Percentiles rank a stretch among this genome's conserved stretches.
Evolutionary conservation across 2,888 invertebrate genomes (phyloP).

Genomic region (Mesodorylaimus sp.): DNA sequence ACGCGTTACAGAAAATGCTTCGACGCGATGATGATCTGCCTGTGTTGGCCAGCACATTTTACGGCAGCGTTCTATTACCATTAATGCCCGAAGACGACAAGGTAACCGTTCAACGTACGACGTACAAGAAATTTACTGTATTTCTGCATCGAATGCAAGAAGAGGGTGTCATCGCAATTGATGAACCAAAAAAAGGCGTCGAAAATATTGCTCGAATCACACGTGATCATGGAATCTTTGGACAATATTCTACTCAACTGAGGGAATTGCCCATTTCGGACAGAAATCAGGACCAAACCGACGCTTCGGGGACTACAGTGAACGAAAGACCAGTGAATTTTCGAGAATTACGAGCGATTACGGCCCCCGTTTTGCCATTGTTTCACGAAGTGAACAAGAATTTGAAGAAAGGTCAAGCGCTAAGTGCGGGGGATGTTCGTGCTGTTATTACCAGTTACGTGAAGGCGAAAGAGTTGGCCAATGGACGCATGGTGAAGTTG

Average conservation of each 20-base stretch:
- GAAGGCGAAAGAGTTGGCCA: not conserved
- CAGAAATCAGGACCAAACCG: too few relatives aligned
- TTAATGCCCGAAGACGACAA: not conserved
- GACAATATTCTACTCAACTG: too few relatives aligned
- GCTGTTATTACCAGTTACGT: not conserved
- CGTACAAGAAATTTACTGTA: conserved; percentile 1
- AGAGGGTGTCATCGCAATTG: not conserved
- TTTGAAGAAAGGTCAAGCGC: not conserved
- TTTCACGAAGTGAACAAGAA: not conserved
- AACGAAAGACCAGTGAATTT: too few relatives aligned
- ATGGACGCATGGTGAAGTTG: not conserved
- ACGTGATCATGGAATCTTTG: not conserved
- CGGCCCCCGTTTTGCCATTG: not conserved
- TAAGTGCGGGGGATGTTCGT: not conserved
- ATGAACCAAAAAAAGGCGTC: not conserved
- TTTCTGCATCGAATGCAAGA: not conserved
- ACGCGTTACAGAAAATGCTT: not conserved
- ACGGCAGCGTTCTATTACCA: not conserved
- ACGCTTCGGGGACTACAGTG: too few relatives aligned
- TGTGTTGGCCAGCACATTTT: conserved; percentile 1
- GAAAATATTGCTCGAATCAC: not conserved
- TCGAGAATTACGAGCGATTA: not conserved
- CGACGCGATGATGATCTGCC: not conserved
- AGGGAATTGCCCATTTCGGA: too few relatives aligned
- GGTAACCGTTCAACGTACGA: not conserved